Conservation (phyloP, 2,888 invertebrate genomes). For the Volucella bombylans region DNA sequence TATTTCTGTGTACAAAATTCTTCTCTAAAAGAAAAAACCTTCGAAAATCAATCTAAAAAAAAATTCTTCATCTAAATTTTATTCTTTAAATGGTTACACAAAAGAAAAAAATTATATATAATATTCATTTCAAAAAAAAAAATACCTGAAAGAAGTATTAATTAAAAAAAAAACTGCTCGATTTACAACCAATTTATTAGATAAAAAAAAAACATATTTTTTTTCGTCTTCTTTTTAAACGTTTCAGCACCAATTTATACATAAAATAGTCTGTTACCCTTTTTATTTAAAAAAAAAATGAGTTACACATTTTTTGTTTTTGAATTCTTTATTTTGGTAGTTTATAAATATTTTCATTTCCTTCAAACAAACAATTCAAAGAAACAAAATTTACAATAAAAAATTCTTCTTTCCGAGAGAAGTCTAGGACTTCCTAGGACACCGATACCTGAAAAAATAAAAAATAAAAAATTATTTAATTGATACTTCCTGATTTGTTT, state of each 20-base stretch:
- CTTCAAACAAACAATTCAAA: not conserved
- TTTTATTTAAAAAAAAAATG: constrained; percentile 62
- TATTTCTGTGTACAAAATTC: constrained; percentile 74
- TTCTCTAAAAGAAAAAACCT: constrained; percentile 77
- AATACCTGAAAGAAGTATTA: not conserved
- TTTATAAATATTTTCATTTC: constrained; percentile 36
- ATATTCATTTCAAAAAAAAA: no score
- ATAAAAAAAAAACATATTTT: constrained; percentile 28
- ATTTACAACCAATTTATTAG: constrained; percentile 74
- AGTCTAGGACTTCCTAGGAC: constrained; percentile 13
- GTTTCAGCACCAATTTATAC: constrained; percentile 70
- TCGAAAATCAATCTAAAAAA: constrained; percentile 74
- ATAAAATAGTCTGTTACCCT: constrained; percentile 74
- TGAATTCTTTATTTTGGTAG: constrained; percentile 45
- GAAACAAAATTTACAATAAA: constrained; percentile 10
- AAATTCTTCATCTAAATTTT: constrained; percentile 74
- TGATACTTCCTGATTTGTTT: constrained; percentile 38
- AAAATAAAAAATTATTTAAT: not conserved
- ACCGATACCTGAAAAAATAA: no score
- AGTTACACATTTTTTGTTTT: constrained; percentile 25
- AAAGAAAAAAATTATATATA: constrained; percentile 42
- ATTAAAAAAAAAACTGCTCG: constrained; percentile 71
- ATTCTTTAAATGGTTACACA: constrained; percentile 72
- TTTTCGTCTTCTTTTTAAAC: constrained; percentile 54
- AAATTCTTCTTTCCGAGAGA: constrained; percentile 20